phyloP scores from a whole-genome alignment of 2,888 invertebrate species.

The Tridacna crocea region DNA sequence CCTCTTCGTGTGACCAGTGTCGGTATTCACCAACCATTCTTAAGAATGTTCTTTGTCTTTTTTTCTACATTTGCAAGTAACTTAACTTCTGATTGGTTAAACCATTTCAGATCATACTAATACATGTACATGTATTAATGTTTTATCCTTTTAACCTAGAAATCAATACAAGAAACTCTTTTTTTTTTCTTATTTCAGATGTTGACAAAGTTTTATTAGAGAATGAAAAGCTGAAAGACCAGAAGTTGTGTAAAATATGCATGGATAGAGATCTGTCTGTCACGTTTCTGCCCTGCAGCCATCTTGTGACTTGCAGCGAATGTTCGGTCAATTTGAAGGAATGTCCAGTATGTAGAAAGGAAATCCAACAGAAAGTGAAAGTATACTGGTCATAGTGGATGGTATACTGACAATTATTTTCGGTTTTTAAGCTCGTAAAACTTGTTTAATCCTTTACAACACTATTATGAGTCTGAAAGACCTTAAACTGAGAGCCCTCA shows the following conservation, averaged over 20 bases:
- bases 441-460: too few species aligned
- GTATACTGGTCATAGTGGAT: slow-evolving; percentile 58
- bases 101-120: too few species aligned
- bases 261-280: slow-evolving; percentile 64
- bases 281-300: slow-evolving; percentile 68
- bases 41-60: too few species aligned
- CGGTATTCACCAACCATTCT: too few species aligned
- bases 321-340: slow-evolving; percentile 54
- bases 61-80: too few species aligned
- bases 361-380: slow-evolving; percentile 54
- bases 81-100: too few species aligned
- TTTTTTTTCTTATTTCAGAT: slow-evolving; percentile 35
- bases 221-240: slow-evolving; percentile 66
- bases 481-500: too few species aligned
- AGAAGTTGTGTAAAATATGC: slow-evolving; percentile 68
- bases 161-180: background rate
- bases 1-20: too few species aligned
- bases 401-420: background rate
- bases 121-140: too few species aligned
- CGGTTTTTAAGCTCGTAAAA: too few species aligned
- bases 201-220: slow-evolving; percentile 56
- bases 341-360: slow-evolving; percentile 66
- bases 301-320: slow-evolving; percentile 63
- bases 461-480: too few species aligned
- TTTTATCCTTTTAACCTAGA: too few species aligned